phyloP scores from a whole-genome alignment of 2,888 invertebrate species.

The Synergus gifuensis region DNA sequence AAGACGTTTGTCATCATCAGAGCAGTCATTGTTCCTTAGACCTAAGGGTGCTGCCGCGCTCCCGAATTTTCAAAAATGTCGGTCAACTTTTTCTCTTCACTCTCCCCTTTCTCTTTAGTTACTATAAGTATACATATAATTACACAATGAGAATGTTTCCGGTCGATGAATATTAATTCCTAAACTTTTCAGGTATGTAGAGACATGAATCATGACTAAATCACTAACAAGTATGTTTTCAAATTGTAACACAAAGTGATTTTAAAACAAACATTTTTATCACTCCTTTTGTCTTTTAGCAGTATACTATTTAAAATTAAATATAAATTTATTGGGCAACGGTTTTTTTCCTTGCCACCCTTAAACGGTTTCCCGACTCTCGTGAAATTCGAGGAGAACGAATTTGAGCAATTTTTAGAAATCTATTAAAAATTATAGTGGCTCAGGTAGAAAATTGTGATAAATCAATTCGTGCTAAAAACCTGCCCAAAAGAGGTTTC shows the following conservation, averaged over 20 bases:
- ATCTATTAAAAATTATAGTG: constrained; percentile 6
- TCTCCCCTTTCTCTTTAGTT: constrained; percentile 9
- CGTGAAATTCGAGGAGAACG: not conserved
- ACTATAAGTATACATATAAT: constrained; percentile 19
- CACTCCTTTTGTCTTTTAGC: too few species aligned
- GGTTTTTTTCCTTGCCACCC: not conserved
- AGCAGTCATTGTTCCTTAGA: constrained; percentile 71
- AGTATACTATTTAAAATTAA: not conserved
- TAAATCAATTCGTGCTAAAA: constrained; percentile 58
- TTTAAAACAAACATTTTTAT: too few species aligned
- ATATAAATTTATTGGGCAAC: not conserved
- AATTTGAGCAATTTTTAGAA: not conserved
- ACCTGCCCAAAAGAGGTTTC: constrained; percentile 45
- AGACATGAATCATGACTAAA: not conserved
- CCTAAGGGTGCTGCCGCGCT: constrained; percentile 61
- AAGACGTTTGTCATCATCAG: constrained; percentile 77
- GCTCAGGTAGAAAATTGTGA: constrained; percentile 47
- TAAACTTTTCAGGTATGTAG: constrained; percentile 4
- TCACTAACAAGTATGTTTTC: not conserved
- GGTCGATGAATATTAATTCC: constrained; percentile 23
- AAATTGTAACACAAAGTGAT: not conserved
- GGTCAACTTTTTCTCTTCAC: constrained; percentile 59
- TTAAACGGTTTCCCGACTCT: not conserved
- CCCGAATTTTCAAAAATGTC: constrained; percentile 63
- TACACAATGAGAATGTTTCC: constrained; percentile 22